phyloP scores from a whole-genome alignment of 2,797 vertebrate species.

The Xenopus petersii region DNA sequence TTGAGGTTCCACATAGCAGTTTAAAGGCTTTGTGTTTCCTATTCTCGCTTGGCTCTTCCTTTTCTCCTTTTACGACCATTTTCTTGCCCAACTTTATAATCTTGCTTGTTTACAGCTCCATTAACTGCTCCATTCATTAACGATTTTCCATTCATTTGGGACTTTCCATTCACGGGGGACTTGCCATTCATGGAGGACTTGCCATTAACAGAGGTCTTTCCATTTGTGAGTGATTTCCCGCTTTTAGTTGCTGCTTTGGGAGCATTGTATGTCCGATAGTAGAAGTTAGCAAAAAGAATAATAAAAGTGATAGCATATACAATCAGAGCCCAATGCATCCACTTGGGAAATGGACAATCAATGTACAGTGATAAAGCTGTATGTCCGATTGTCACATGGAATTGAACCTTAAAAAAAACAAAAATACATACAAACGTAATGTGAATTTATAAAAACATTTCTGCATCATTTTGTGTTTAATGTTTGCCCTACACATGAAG shows the following conservation, averaged over 20 bases:
- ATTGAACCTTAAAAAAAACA: slow-evolving; percentile 79
- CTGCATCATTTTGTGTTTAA: no score
- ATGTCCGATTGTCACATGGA: slow-evolving; percentile 96
- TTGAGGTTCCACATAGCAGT: slow-evolving; percentile 60
- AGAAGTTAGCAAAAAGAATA: slow-evolving; percentile 95
- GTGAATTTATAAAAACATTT: no score
- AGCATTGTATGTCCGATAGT: slow-evolving; percentile 93
- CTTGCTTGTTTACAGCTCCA: slow-evolving; percentile 76
- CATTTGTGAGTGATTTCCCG: slow-evolving; percentile 77
- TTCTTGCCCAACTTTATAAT: slow-evolving; percentile 75
- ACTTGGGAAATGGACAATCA: slow-evolving; percentile 92
- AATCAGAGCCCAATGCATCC: slow-evolving; percentile 99
- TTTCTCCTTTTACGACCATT: slow-evolving; percentile 90
- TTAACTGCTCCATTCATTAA: slow-evolving; percentile 78
- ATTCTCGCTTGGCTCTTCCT: slow-evolving; percentile 94
- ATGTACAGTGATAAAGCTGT: slow-evolving; percentile 94
- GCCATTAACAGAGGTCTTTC: slow-evolving; percentile 50
- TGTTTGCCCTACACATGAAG: no score
- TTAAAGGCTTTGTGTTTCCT: slow-evolving; percentile 70
- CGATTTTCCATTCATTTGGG: no score
- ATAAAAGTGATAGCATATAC: slow-evolving; percentile 96
- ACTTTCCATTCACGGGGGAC: no score
- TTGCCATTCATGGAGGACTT: no score
- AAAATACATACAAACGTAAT: background rate
- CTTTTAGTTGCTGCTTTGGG: slow-evolving; percentile 79